Percentiles rank a stretch among this genome's conserved stretches.
Conservation (phyloP, 2,113 vertebrate genomes). For the Brachyhypopomus gauderio region DNA sequence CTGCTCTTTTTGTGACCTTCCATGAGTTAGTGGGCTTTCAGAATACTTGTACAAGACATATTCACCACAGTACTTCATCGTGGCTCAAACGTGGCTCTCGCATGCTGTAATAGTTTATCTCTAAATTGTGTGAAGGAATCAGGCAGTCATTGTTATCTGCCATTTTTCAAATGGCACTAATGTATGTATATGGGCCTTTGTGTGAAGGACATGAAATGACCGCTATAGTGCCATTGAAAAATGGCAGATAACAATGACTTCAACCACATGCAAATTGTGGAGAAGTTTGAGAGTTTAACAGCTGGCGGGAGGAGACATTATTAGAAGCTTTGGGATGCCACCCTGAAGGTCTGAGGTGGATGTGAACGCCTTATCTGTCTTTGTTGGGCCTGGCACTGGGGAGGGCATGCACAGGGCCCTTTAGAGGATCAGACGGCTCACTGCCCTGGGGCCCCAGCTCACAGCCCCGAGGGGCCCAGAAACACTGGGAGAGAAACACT, state of each 20-base stretch:
- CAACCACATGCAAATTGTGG: background rate
- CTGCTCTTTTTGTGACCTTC: conserved; percentile 29
- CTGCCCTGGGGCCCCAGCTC: background rate
- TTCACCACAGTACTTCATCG: background rate
- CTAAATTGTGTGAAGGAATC: too few relatives aligned
- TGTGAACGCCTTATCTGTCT: background rate
- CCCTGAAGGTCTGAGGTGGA: background rate
- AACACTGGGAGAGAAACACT: too few relatives aligned
- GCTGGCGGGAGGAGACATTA: background rate
- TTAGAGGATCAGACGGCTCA: background rate
- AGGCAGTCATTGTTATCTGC: too few relatives aligned
- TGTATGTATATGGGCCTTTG: too few relatives aligned
- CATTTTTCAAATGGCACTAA: too few relatives aligned
- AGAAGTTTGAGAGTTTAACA: background rate
- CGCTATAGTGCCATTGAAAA: background rate
- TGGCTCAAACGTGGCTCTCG: background rate
- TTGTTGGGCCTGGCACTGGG: conserved; percentile 33
- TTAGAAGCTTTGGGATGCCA: background rate
- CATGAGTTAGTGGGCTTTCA: conserved; percentile 15
- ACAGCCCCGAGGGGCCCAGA: background rate
- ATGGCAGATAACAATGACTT: background rate
- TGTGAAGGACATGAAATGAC: background rate
- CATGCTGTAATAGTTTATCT: background rate
- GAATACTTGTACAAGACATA: background rate
- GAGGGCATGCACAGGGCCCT: background rate